Base-by-base conservation (phyloP, 2,797 vertebrate species). In the Manis crassicaudata region DNA sequence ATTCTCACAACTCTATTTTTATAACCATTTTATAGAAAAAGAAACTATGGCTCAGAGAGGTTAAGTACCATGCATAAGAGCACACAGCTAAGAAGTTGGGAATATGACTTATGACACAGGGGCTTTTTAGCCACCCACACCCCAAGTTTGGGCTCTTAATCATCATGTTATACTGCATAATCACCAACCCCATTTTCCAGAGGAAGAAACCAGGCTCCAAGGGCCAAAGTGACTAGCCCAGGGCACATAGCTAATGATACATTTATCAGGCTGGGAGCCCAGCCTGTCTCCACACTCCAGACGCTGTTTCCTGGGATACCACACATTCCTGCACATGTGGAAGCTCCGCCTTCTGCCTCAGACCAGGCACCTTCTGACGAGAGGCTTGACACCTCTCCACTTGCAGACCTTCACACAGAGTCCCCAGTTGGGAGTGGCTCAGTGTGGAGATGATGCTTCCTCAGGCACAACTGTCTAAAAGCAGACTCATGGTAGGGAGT, bases 11-110 rank as follows among this genome's bases (percentile, higher is more conserved):
- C 0, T 62, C 14, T 16, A 3, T 60, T 77, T 70, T 72, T 52
- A 73, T 89, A 79, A 93, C 27, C 56, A 27, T 63, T 65, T 68
- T 82, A 67, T 13, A 72, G 75, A 84, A 67, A 72, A 88, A 86
- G 35, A 54, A 87, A 50, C 32, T 0, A 3, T 83, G 46, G 25
- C 54, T 65, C 50, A 73, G 43, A 90, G 37, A 79, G 16, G 23
- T 82, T 56, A 86, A 50, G 67, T 25, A 54, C n/a, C 21, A 73
- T 88, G 79, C 12, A 6, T 6, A 76, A 70, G 35, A 29, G 3
- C 37, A 50, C 65, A 60, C 17, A 72, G 60, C 17, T 65, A 68
- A 50, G 56, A 92, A 82, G 40, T 5, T 43, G 29, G 13, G 9
- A 4, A 37, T 37, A 10, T 29, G 23, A 83, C 32, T 75, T 75